These are phyloP conservation scores for Gymnarchus niloticus DNA, from an alignment of 2,113 vertebrate species.

Conservation along the genomic window DNA sequence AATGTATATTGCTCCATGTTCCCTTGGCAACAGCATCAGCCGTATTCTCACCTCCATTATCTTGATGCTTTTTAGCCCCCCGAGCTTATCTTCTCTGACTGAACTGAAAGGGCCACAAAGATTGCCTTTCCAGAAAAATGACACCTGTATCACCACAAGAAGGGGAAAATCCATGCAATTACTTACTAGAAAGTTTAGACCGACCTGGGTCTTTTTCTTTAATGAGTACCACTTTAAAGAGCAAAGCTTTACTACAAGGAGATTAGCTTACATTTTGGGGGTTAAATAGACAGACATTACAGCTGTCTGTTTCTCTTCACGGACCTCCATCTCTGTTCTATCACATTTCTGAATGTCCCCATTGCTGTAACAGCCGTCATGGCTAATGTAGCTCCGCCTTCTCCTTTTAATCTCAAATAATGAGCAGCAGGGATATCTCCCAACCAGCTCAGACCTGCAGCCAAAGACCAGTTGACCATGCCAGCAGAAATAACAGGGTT, in stretches of 20 bases:
- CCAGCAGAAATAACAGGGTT: neutral
- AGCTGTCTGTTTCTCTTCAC: neutral
- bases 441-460: neutral
- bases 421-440: neutral
- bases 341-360: neutral
- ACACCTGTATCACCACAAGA: conserved; percentile 36
- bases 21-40: conserved; percentile 54
- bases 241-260: neutral
- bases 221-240: neutral
- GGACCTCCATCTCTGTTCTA: neutral
- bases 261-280: neutral
- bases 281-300: neutral
- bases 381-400: neutral
- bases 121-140: neutral
- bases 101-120: conserved; percentile 28
- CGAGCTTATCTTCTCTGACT: conserved; percentile 35
- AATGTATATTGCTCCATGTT: conserved; percentile 57
- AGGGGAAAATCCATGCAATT: conserved; percentile 26
- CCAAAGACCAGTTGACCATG: neutral
- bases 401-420: neutral
- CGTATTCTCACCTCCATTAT: conserved; percentile 56
- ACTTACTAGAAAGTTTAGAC: neutral
- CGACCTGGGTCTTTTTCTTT: neutral
- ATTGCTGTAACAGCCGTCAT: neutral
- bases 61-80: conserved; percentile 42